A percentile compares a stretch with the other conserved stretches of the same genome.
phyloP scores from a whole-genome alignment of 1,140 invertebrate species.

The Heliconius himera region DNA sequence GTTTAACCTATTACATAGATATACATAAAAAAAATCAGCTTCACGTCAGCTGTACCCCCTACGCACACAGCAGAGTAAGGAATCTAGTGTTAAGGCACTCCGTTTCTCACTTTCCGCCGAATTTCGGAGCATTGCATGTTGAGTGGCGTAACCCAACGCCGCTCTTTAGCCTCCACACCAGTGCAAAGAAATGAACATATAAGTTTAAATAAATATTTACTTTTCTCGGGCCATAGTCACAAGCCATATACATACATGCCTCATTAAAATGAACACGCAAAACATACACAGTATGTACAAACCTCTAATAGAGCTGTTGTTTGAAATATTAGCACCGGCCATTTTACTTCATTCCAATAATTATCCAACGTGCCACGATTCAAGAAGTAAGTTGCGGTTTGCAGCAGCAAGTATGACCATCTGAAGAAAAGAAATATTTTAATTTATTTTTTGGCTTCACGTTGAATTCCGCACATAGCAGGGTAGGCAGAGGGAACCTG shows the following conservation, averaged over 20 bases:
- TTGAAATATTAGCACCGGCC: conserved; percentile 91
- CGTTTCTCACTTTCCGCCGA: no score
- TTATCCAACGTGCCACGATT: conserved; percentile 68
- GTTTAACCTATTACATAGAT: background rate
- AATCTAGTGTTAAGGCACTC: no score
- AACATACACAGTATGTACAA: conserved; percentile 56
- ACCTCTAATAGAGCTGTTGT: conserved; percentile 95
- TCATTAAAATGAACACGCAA: background rate
- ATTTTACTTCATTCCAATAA: conserved; percentile 87
- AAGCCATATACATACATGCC: background rate
- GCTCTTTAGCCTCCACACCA: no score
- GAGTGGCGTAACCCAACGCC: no score
- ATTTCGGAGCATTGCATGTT: no score
- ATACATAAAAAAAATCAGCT: background rate
- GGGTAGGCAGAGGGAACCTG: no score
- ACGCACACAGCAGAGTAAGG: no score
- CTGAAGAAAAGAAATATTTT: conserved; percentile 81
- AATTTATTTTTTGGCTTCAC: background rate
- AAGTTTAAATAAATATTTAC: no score
- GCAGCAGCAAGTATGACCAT: conserved; percentile 88
- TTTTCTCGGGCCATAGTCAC: no score
- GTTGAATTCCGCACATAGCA: no score
- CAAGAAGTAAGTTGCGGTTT: conserved; percentile 83
- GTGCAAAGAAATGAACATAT: no score
- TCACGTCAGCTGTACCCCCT: no score